Evolutionary conservation across 2,888 invertebrate species (phyloP), one percentile per base, ranked within the genome.

Genomic region (Megastigmus dorsalis): DNA sequence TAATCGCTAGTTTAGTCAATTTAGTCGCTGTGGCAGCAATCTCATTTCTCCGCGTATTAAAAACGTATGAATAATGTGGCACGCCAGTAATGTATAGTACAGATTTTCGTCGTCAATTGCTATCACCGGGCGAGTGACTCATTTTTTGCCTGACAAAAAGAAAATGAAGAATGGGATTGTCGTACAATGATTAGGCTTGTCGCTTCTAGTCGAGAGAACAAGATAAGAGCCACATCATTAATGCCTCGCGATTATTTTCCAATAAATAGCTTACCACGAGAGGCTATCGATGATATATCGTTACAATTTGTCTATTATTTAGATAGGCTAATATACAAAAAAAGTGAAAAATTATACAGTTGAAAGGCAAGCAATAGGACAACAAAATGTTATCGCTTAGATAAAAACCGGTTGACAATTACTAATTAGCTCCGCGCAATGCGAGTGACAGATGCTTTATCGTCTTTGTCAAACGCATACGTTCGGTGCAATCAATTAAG

Each of bases 151-250:
- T n/a, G n/a, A n/a, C n/a, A n/a, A n/a, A n/a, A n/a, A n/a, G n/a
- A n/a, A n/a, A n/a, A n/a, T n/a, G n/a, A n/a, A n/a, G n/a, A n/a
- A n/a, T n/a, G n/a, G n/a, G n/a, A n/a, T n/a, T n/a, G n/a, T n/a
- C n/a, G n/a, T n/a, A 36, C 13, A 62, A 50, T 48, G 48, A 48
- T 33, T n/a, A 13, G 38, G 33, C 38, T 65, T 28, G 26, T 41
- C 28, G 10, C 26, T 63, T 26, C 4, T 26, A 28, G 18, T 7
- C 28, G 30, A 15, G 9, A 3, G 23, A n/a, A n/a, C 23, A 26
- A 33, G 45, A 45, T 57, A 57, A 45, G 45, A 57, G 30, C 5
- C 2, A 6, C 2, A 54, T 20, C 54, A 66, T 38, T 54, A 18
- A 54, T 54, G 20, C 2, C 13, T 10, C 10, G 41, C 13, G 4